Percentiles rank a stretch among this genome's conserved stretches.
Conservation (phyloP, 2,888 invertebrate species). For the Pseudococcus viburni region DNA sequence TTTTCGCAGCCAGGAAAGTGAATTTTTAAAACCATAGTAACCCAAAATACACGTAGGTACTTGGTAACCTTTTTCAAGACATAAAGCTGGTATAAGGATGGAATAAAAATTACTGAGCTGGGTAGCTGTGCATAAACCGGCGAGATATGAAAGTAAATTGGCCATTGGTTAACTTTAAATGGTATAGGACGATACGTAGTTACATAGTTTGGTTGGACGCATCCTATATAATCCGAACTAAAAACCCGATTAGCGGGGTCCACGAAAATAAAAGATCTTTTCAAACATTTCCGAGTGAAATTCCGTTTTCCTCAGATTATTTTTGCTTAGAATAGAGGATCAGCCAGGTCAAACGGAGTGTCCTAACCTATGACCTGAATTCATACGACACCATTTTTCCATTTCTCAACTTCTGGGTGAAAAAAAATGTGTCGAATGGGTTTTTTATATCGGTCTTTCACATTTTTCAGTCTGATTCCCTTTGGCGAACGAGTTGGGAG, state of each 20-base stretch:
- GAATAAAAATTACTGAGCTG: background rate
- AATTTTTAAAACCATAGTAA: background rate
- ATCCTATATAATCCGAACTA: constrained; percentile 33
- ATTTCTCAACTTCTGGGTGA: background rate
- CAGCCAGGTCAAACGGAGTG: background rate
- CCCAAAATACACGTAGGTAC: background rate
- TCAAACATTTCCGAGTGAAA: constrained; percentile 29
- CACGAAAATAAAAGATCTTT: constrained; percentile 44
- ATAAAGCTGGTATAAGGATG: background rate
- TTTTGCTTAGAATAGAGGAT: constrained; percentile 34
- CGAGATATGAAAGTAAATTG: constrained; percentile 38
- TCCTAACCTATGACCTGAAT: constrained; percentile 44
- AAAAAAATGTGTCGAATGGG: background rate
- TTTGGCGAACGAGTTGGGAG: background rate
- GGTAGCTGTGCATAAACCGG: background rate
- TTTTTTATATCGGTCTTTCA: background rate
- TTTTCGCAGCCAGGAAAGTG: background rate
- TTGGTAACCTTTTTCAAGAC: background rate
- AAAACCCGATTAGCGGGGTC: constrained; percentile 30
- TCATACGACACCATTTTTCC: constrained; percentile 40
- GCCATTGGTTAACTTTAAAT: background rate
- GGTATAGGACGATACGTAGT: background rate
- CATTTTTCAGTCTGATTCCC: background rate
- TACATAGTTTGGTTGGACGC: background rate
- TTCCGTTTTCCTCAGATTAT: constrained; percentile 43